phyloP scores from a whole-genome alignment of 2,113 vertebrate species.

The Connochaetes taurinus region DNA sequence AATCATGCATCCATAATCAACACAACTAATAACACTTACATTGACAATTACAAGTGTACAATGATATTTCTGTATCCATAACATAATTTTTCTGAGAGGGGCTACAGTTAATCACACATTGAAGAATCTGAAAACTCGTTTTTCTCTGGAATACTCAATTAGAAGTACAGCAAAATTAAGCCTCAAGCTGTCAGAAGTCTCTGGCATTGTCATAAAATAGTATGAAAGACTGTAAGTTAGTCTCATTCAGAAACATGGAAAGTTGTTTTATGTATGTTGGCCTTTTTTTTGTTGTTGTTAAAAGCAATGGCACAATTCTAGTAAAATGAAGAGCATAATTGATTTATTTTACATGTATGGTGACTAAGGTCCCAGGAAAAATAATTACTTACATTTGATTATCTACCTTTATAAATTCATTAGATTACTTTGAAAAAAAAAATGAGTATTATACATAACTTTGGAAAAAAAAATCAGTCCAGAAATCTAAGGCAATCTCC shows the following conservation, averaged over 20 bases:
- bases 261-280: not conserved
- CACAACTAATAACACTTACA: not conserved
- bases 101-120: not conserved
- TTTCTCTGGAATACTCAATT: not conserved
- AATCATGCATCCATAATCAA: not conserved
- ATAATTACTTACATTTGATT: not conserved
- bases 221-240: not conserved
- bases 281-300: not conserved
- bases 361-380: not conserved
- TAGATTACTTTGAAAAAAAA: not conserved
- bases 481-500: not conserved
- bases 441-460: not conserved
- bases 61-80: not conserved
- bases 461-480: not conserved
- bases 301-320: not conserved
- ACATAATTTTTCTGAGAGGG: not conserved
- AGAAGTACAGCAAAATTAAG: not conserved
- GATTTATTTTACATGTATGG: not conserved
- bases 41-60: not conserved
- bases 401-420: not conserved
- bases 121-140: not conserved
- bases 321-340: not conserved
- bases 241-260: not conserved
- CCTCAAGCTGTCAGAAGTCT: not conserved
- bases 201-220: not conserved